Evolutionary conservation across 2,888 invertebrate genomes (phyloP).

Genomic region (Ichneumoninae sp.): DNA sequence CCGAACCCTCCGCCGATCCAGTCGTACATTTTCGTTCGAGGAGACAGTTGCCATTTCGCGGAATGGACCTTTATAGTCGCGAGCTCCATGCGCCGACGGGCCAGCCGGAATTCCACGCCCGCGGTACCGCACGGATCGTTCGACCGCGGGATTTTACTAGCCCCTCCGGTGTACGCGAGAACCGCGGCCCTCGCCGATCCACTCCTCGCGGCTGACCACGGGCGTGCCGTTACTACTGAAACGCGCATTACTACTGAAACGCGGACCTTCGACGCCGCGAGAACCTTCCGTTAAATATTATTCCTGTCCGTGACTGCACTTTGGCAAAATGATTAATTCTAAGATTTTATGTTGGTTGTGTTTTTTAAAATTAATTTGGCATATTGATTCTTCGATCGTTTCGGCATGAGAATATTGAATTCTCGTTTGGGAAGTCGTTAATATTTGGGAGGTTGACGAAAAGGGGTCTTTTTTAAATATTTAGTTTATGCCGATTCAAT

Average conservation of each 20-base stretch:
- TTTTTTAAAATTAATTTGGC: too few species aligned
- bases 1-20: neutral
- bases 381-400: too few species aligned
- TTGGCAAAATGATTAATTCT: too few species aligned
- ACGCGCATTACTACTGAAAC: constrained; percentile 19
- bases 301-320: too few species aligned
- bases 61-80: neutral
- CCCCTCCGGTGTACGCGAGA: neutral
- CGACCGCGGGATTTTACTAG: constrained; percentile 31
- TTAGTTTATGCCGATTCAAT: too few species aligned
- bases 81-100: constrained; percentile 2
- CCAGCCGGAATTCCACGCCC: neutral
- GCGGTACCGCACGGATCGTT: neutral
- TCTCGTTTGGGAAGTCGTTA: too few species aligned
- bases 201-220: constrained; percentile 45
- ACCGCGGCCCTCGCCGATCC: constrained; percentile 1
- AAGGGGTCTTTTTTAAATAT: too few species aligned
- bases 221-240: constrained; percentile 40
- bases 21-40: constrained; percentile 34
- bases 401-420: too few species aligned
- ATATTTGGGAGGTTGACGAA: too few species aligned
- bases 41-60: constrained; percentile 33
- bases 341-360: too few species aligned
- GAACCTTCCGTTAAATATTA: neutral
- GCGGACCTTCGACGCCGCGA: neutral